Base-by-base conservation (phyloP, 2,888 invertebrate species). In the Eupsilia transversa region DNA sequence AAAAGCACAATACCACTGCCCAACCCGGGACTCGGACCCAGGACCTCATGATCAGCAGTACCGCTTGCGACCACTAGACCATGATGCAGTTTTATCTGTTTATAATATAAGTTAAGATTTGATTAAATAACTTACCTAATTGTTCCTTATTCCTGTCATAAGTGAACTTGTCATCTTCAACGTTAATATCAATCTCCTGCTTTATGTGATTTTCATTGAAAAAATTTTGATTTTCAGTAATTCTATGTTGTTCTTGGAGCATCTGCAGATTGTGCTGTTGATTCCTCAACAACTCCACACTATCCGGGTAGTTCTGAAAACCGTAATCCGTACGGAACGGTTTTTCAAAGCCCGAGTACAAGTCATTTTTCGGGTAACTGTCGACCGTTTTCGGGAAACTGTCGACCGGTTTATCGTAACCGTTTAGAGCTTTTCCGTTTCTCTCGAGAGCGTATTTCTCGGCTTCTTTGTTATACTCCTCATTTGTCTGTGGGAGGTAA, bases 381-480 rank as follows among this genome's bases (percentile, higher is more conserved):
- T 87, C 87, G 0, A 81, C 20, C 0, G 82, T 68, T 41, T 87
- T 88, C 0, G 77, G 30, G 23, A 72, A 87, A 49, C 6, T 72
- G 0, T 83, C 90, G 0, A 89, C 33, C 0, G 87, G 85, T 72
- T 94, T 94, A 0, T 95, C 94, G 66, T 94, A 95, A 0, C 91
- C 91, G 69, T 91, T 93, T 1, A 91, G 89, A 0, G 93, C 89
- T 84, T 95, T 96, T 23, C 96, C 80, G 12, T 80, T 76, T 2
- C 76, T 30, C 70, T 93, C 96, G 6, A 96, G 59, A 0, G 95
- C 95, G 33, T 96, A 96, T 69, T 93, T 95, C 38, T 96, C 96
- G 0, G 95, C 96, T 78, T 95, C 96, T 6, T 94, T 95, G 14
- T 96, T 95, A 23, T 96, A 95, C 41, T 96, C 96, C 17, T 96